A percentile compares a stretch with the other conserved stretches of the same genome.
These are phyloP conservation scores for Pavo muticus DNA, from an alignment of 2,113 vertebrate species.

Conservation along the genomic window DNA sequence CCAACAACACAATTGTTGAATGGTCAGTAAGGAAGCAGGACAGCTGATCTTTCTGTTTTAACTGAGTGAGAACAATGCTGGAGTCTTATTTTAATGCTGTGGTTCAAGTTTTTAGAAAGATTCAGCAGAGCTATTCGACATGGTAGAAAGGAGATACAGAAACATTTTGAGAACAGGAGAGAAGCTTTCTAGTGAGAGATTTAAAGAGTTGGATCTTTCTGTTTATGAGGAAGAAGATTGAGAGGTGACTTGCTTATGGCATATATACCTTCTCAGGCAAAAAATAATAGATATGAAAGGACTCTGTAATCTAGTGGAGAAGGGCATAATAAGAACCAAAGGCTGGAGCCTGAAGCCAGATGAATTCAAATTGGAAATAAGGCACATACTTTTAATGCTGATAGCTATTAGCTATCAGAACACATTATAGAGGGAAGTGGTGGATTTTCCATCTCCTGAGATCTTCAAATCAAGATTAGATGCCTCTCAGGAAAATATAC, in stretches of 20 bases:
- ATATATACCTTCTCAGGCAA: conserved; percentile 61
- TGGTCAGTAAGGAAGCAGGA: background rate
- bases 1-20: background rate
- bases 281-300: conserved; percentile 65
- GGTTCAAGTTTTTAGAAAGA: background rate
- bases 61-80: background rate
- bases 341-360: conserved; percentile 61
- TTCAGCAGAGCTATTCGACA: background rate
- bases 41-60: background rate
- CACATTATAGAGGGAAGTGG: conserved; percentile 52
- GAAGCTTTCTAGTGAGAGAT: conserved; percentile 43
- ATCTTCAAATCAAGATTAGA: conserved; percentile 71
- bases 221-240: conserved; percentile 58
- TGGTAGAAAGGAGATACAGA: background rate
- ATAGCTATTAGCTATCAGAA: conserved; percentile 68
- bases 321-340: conserved; percentile 60
- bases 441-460: conserved; percentile 66
- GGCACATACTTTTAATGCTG: conserved; percentile 61
- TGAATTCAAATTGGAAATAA: conserved; percentile 72
- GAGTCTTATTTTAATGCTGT: background rate
- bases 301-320: conserved; percentile 65
- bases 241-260: conserved; percentile 55
- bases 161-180: background rate
- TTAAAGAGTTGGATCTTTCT: conserved; percentile 44
- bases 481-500: conserved; percentile 48